These are phyloP conservation scores for Tarsius wallacei DNA, from an alignment of 2,797 vertebrate species.

Conservation along the genomic window DNA sequence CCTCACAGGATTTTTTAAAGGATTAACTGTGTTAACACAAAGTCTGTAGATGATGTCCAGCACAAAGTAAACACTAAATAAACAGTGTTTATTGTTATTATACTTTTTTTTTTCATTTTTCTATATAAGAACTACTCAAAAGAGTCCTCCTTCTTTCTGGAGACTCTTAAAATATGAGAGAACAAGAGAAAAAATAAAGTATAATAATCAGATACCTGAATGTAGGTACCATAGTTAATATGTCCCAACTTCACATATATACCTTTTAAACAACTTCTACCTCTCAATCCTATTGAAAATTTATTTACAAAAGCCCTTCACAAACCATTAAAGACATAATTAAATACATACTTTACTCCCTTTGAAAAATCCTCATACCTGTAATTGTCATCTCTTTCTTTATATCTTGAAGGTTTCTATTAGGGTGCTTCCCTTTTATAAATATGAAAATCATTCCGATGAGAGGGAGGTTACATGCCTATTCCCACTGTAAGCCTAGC, in stretches of 20 bases:
- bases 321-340: no score
- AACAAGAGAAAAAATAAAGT: not conserved
- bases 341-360: no score
- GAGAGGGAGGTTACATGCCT: not conserved
- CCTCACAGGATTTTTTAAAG: not conserved
- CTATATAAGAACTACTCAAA: not conserved
- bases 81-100: not conserved
- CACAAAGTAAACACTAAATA: slow-evolving; percentile 23
- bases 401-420: not conserved
- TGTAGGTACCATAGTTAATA: not conserved
- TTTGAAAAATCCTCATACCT: no score
- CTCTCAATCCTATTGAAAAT: not conserved
- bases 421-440: not conserved
- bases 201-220: not conserved
- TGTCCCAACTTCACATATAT: not conserved
- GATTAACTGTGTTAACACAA: not conserved
- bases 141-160: not conserved
- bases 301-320: not conserved
- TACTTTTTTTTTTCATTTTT: not conserved
- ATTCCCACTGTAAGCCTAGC: not conserved
- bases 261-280: not conserved
- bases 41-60: not conserved
- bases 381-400: no score
- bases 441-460: not conserved
- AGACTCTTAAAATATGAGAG: no score